phyloP scores from a whole-genome alignment of 2,797 vertebrate genomes.

The Gymnothorax reevesii region DNA sequence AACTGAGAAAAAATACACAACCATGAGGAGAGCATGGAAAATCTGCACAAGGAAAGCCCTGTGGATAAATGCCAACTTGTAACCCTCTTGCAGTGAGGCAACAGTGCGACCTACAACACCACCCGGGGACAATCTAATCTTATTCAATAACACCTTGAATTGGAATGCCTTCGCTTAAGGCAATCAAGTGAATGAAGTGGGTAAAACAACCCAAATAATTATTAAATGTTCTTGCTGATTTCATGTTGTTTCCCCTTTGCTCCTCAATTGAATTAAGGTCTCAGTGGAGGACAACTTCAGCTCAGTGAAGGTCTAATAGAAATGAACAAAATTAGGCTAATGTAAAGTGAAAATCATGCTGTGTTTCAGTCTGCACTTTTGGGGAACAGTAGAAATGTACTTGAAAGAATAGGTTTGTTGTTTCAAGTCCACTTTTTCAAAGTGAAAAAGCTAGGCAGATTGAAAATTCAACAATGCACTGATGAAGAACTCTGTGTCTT shows the following conservation, averaged over 20 bases:
- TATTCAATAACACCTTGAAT: neutral
- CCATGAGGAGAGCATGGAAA: too few relatives aligned
- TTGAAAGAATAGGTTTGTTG: neutral
- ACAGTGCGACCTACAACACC: too few relatives aligned
- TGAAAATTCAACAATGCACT: neutral
- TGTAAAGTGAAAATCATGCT: neutral
- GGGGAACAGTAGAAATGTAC: neutral
- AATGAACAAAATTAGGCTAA: neutral
- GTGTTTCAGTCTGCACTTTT: neutral
- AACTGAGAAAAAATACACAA: neutral
- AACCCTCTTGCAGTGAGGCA: too few relatives aligned
- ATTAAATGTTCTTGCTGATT: neutral
- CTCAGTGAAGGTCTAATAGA: neutral
- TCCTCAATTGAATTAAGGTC: neutral
- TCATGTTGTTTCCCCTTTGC: neutral
- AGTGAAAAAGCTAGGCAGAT: neutral
- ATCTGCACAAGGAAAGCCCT: too few relatives aligned
- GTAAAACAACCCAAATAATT: neutral
- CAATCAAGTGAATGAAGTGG: constrained; percentile 2
- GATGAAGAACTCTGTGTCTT: neutral
- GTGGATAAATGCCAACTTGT: too few relatives aligned
- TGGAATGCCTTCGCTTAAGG: neutral
- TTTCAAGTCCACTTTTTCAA: neutral
- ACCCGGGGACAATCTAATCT: neutral
- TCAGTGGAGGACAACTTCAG: neutral